Percentiles rank a stretch among this genome's conserved stretches.
phyloP scores from a whole-genome alignment of 2,113 vertebrate species.

The Lophochroa leadbeateri region DNA sequence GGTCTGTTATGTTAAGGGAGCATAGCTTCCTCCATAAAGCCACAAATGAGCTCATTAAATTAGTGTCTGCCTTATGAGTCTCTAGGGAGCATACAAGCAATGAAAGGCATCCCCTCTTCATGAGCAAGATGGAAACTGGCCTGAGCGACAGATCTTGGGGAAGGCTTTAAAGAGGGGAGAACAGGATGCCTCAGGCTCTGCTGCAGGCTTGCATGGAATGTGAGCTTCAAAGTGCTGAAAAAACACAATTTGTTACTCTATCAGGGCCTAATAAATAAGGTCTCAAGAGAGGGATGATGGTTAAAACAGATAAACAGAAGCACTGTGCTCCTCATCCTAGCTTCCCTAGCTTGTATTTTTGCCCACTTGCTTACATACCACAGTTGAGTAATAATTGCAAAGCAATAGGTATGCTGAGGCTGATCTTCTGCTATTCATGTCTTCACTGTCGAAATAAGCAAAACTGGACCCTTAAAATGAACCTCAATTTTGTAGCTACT shows the following conservation, averaged over 20 bases:
- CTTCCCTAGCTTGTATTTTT: not conserved
- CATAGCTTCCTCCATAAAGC: not conserved
- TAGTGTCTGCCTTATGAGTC: not conserved
- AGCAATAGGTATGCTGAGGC: not conserved
- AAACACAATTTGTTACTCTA: not conserved
- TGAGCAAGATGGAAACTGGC: not conserved
- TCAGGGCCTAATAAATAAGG: not conserved
- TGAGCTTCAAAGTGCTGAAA: not conserved
- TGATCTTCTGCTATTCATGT: not conserved
- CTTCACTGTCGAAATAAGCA: not conserved
- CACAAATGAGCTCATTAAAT: not conserved
- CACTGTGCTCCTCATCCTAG: not conserved
- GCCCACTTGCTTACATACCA: not conserved
- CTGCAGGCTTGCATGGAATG: not conserved
- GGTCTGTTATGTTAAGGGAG: not conserved
- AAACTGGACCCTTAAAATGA: not conserved
- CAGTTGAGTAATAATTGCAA: not conserved
- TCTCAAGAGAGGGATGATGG: not conserved
- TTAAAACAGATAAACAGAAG: not conserved
- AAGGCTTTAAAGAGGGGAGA: not conserved
- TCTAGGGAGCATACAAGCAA: not conserved
- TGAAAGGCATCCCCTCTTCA: not conserved
- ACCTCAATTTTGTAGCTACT: not conserved
- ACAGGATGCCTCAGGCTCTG: not conserved
- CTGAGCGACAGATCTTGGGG: fast-evolving